Conservation (phyloP, 2,797 vertebrate genomes). For the Pangasius macronema region DNA sequence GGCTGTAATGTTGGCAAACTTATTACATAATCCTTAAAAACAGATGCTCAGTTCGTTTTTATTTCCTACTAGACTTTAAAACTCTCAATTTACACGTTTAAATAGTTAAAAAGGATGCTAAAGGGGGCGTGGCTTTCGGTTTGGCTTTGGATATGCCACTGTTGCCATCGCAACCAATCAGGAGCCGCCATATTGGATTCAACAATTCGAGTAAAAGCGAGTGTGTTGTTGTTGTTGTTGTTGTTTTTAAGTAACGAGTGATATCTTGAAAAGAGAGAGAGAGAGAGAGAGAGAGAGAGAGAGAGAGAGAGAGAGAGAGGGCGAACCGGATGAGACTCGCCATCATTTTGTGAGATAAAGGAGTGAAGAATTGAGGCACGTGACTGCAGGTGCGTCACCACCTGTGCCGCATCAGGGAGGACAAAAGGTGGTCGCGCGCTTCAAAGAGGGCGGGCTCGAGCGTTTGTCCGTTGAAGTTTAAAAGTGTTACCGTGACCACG, state of each 20-base stretch:
- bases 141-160: neutral
- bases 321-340: neutral
- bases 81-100: neutral
- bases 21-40: neutral
- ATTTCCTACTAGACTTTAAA: neutral
- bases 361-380: conserved; percentile 66
- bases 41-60: neutral
- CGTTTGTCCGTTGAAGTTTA: conserved; percentile 28
- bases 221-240: neutral
- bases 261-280: neutral
- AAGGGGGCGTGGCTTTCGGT: neutral
- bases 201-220: neutral
- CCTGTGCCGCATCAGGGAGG: conserved; percentile 64
- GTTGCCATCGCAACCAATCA: neutral
- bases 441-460: conserved; percentile 47
- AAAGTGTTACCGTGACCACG: conserved; percentile 40
- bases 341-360: neutral
- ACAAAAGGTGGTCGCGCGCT: conserved; percentile 50
- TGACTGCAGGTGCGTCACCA: conserved; percentile 76
- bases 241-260: too few relatives aligned
- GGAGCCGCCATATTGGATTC: neutral
- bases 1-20: neutral
- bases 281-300: neutral
- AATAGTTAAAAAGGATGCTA: neutral
- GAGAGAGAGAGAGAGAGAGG: neutral